Base-by-base conservation (phyloP, 2,888 invertebrate species). In the Antitype chi region DNA sequence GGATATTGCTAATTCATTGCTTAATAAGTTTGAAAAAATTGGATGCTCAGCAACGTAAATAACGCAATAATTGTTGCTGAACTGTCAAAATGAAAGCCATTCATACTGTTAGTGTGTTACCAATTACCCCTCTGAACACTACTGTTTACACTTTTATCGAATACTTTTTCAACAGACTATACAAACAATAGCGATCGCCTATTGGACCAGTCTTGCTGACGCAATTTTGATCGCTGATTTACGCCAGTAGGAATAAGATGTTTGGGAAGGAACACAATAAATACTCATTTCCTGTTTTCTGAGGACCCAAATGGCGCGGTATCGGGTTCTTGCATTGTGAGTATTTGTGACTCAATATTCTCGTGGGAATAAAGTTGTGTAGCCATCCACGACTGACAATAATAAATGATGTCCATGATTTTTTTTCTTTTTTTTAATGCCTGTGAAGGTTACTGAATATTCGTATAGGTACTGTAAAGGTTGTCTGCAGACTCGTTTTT, bases 261-360 rank as follows among this genome's bases (percentile, higher is more conserved):
- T 59, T 25, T 8, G n/a, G 25, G 11, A 81, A 62, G 11, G 55
- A 82, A 67, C 23, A 81, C 53, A 81, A 73, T 79, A 78, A 81
- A 79, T 63, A 74, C 62, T 79, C 59, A 74, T 81, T 84, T 84
- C 60, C 60, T 60, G 66, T 73, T 70, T 78, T 66, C 64, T 43
- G 69, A 66, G 32, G 43, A 69, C n/a, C 53, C 47, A 57, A 81
- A 74, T 69, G 47, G 25, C 15, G 15, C 4, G 38, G 49, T 74
- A 81, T 70, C 70, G 20, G 17, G 25, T 63, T 73, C 49, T 78
- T 67, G 52, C 63, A 62, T 73, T 69, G 32, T 62, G 20, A 57
- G 49, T 63, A 66, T 78, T 38, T 66, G 47, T 62, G 11, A 59
- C 49, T 52, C 52, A 79, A 53, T 67, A 79, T 49, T 67, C 15